These are phyloP conservation scores for Syncerus caffer DNA, from an alignment of 2,797 vertebrate genomes.

Conservation along the genomic window DNA sequence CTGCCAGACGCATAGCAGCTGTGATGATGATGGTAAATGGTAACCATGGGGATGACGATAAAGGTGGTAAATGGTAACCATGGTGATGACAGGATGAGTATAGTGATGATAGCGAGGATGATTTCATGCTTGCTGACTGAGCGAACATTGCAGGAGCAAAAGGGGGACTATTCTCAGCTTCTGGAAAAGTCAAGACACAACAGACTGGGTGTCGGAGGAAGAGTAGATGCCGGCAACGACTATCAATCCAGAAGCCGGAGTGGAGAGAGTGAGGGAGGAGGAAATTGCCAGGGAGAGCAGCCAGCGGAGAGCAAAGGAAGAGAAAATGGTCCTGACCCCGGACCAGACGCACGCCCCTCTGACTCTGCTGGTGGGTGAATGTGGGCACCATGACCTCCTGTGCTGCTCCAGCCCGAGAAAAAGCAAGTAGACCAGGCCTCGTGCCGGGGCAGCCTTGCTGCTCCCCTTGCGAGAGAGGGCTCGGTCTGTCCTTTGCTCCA, in stretches of 20 bases:
- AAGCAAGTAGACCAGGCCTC: not conserved
- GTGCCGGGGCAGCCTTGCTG: not conserved
- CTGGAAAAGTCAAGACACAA: not conserved
- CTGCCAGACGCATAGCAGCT: not conserved
- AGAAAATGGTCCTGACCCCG: not conserved
- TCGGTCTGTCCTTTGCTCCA: not conserved
- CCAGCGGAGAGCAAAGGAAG: not conserved
- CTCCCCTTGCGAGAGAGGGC: not conserved
- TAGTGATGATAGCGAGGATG: accelerated
- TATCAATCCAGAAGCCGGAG: not conserved
- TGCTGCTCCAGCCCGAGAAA: not conserved
- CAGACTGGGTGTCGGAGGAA: not conserved
- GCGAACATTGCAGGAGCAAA: accelerated
- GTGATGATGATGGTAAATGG: not conserved
- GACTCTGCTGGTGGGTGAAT: not conserved
- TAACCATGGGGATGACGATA: no score
- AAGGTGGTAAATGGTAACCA: not conserved
- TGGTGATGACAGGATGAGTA: accelerated
- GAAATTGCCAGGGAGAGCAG: accelerated
- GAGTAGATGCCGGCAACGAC: not conserved
- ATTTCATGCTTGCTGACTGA: no score
- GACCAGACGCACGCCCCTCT: not conserved
- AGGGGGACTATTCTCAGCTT: not conserved
- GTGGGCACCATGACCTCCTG: not conserved
- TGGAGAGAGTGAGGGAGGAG: no score